These are phyloP conservation scores for Muraenolepis orangiensis DNA, from an alignment of 2,797 vertebrate genomes.

Conservation along the genomic window DNA sequence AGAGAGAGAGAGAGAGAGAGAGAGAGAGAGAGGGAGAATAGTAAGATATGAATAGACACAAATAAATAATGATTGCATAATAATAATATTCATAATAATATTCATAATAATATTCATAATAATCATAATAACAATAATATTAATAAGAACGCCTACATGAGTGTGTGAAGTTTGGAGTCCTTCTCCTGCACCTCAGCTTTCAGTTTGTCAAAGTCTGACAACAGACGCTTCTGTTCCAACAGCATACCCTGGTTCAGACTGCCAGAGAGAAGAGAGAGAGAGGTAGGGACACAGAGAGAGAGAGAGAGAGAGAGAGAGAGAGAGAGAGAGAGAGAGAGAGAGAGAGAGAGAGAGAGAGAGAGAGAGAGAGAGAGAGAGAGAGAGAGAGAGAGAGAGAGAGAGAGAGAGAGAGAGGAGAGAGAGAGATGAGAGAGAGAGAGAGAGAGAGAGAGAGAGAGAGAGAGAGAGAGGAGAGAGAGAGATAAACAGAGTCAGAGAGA, in stretches of 20 bases:
- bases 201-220: constrained; percentile 83
- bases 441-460: neutral
- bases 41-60: neutral
- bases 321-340: neutral
- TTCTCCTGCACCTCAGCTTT: constrained; percentile 85
- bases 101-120: neutral
- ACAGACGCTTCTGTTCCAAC: constrained; percentile 83
- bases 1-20: neutral
- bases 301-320: neutral
- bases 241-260: constrained; percentile 88
- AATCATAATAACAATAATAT: neutral
- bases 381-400: neutral
- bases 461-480: no score
- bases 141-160: constrained; percentile 72
- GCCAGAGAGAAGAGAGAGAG: neutral
- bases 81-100: neutral
- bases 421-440: neutral
- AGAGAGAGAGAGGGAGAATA: neutral
- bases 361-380: no score
- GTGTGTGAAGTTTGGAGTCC: constrained; percentile 81
- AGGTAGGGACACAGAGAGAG: neutral
- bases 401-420: neutral
- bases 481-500: no score
- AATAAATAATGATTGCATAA: no score
- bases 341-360: no score